Conservation (phyloP, 2,113 vertebrate genomes). For the Corvus hawaiiensis region DNA sequence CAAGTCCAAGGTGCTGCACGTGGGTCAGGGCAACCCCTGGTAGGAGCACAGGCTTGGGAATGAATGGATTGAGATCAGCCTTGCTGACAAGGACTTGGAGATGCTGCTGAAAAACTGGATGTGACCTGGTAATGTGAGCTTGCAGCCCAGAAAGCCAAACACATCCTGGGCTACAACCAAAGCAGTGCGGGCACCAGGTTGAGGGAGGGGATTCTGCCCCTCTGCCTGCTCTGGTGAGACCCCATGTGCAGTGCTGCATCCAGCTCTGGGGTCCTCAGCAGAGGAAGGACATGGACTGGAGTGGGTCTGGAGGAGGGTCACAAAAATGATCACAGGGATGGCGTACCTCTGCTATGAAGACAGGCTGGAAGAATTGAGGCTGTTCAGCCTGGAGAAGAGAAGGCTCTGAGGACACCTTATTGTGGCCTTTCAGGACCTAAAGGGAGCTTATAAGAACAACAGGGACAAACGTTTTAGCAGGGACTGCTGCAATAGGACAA, state of each 20-base stretch:
- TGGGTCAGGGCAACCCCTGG: background rate
- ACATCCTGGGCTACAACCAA: background rate
- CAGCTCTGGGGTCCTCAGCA: no score
- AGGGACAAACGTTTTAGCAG: background rate
- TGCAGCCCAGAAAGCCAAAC: background rate
- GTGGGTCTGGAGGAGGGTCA: background rate
- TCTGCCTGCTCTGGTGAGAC: background rate
- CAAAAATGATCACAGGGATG: background rate
- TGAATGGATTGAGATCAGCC: background rate
- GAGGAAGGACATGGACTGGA: background rate
- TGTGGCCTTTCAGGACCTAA: background rate
- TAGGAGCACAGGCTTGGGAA: background rate
- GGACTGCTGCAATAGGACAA: background rate
- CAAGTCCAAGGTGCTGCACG: background rate
- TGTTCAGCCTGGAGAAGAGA: background rate
- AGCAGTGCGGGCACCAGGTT: rapidly evolving
- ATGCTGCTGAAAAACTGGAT: background rate
- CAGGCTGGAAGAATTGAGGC: background rate
- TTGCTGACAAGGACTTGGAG: background rate
- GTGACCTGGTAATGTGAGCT: background rate
- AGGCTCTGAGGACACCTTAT: background rate
- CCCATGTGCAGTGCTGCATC: background rate
- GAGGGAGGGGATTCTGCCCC: background rate
- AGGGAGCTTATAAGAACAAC: background rate
- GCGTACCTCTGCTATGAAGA: background rate